Evolutionary conservation across 2,888 invertebrate genomes (phyloP).

Genomic region (Pollenia griseotomentosa): DNA sequence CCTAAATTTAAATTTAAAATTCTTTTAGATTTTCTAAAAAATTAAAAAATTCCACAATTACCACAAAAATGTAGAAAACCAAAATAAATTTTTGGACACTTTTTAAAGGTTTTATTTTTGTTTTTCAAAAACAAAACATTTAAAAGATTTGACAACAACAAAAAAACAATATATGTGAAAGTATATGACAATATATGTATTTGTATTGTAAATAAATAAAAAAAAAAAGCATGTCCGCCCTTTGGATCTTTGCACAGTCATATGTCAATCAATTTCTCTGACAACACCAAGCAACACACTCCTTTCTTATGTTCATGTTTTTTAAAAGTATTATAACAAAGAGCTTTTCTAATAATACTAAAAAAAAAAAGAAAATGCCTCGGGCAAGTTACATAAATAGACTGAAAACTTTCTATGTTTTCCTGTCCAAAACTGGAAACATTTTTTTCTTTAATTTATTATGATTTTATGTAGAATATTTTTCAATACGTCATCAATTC

Average conservation of each 20-base stretch:
- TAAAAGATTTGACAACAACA: neutral
- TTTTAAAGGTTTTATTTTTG: neutral
- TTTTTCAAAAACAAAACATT: neutral
- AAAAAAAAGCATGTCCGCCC: constrained; percentile 14
- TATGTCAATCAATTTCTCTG: constrained; percentile 22
- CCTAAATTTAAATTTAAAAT: neutral
- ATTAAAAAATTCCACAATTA: constrained; percentile 9
- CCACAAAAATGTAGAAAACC: constrained; percentile 1
- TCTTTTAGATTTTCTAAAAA: constrained; percentile 1
- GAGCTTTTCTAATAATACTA: neutral
- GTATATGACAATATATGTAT: constrained; percentile 28
- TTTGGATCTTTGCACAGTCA: neutral
- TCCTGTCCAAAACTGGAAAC: constrained; percentile 4
- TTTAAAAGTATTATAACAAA: neutral
- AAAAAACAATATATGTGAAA: neutral
- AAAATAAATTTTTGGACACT: constrained; percentile 9
- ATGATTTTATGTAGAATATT: neutral
- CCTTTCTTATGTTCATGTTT: neutral
- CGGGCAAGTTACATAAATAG: neutral
- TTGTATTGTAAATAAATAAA: constrained; percentile 32
- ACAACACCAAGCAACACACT: neutral
- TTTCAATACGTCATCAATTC: neutral
- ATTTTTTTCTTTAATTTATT: neutral
- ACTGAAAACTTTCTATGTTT: neutral
- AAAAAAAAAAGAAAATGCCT: neutral